Evolutionary conservation across 2,113 vertebrate species (phyloP), one percentile per base, ranked within the genome.

Genomic region (Pseudolaguvia tuberculata): DNA sequence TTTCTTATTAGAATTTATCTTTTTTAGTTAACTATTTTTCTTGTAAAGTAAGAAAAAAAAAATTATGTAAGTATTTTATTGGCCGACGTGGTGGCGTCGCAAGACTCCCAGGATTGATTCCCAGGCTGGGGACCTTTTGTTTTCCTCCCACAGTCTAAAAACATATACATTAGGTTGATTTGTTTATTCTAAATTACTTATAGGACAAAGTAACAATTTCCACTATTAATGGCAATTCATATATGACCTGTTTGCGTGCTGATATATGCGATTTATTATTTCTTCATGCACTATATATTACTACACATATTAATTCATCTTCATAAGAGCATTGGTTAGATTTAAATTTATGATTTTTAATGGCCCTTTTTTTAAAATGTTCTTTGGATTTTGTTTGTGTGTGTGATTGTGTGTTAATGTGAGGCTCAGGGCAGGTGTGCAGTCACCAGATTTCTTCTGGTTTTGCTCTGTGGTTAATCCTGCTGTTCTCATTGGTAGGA

Each of bases 401-500:
- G 78, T 42, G 57, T 67, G n/a, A n/a, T n/a, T n/a, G 9, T 81
- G 63, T 70, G 65, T 23, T 62, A 76, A 13, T 65, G 21, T 27
- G 21, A 21, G 42, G 21, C 47, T 67, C 23, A 67, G 45, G 63
- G 63, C 23, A 50, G 63, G 63, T 58, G 53, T 56, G 39, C 52
- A 71, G 23, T 70, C 75, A 87, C 85, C 85, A 88, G 85, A 79
- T 81, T 88, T 85, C 82, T 86, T 86, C 90, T 78, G 84, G 81
- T 81, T 77, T 75, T 88, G 77, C 78, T 71, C 67, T 77, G 77
- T 77, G 71, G 85, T 83, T 89, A 90, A 90, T 90, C 90, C 86
- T 47, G 20, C 77, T 80, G 75, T 83, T 87, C 82, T 87, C 82
- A 84, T 85, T 76, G 77, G 79, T 70, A 81, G 88, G 89, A 91